Base-by-base conservation (phyloP, 1,140 invertebrate species). In the Trichoplusia ni region DNA sequence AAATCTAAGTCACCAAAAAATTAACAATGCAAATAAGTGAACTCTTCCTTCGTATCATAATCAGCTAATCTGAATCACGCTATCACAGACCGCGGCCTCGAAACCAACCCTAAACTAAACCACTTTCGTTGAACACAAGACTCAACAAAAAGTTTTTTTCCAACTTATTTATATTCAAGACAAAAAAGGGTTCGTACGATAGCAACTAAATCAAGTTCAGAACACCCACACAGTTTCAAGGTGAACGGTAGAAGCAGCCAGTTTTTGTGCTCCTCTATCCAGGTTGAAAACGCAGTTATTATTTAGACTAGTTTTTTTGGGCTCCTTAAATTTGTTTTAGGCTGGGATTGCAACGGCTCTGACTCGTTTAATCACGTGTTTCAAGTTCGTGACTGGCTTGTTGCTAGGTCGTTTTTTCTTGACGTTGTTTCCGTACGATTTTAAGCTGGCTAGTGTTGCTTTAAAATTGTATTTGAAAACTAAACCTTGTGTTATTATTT, bases 121-220 rank as follows among this genome's bases (percentile, higher is more conserved):
- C 54, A 59, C 54, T 42, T 44, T 59, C 54, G 54, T 56, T 56
- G 21, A 29, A 38, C 46, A 16, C 13, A n/a, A n/a, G 46, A 49
- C 25, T 31, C 27, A 14, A 49, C 46, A 51, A 51, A 51, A 56
- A 56, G 51, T 86, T 89, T 89, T 87, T 87, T 44, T 29, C 25
- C 13, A 77, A 79, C 67, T 62, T 89, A 87, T 89, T 89, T 89
- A 86, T 86, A 86, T 89, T 89, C 86, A 84, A 81, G 79, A 84
- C 78, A 89, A 89, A 89, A 89, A 88, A 84, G 86, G 84, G 83
- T 87, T 86, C 82, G 86, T 87, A 84, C 82, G 83, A 84, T 82
- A 79, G 84, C 75, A 75, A 86, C 82, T 86, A 87, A 89, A 87
- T 89, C 84, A 89, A 84, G 81, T 87, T 87, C 68, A 79, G 75